Evolutionary conservation across 2,888 invertebrate species (phyloP), one percentile per base, ranked within the genome.

Genomic region (Xestobium rufovillosum): DNA sequence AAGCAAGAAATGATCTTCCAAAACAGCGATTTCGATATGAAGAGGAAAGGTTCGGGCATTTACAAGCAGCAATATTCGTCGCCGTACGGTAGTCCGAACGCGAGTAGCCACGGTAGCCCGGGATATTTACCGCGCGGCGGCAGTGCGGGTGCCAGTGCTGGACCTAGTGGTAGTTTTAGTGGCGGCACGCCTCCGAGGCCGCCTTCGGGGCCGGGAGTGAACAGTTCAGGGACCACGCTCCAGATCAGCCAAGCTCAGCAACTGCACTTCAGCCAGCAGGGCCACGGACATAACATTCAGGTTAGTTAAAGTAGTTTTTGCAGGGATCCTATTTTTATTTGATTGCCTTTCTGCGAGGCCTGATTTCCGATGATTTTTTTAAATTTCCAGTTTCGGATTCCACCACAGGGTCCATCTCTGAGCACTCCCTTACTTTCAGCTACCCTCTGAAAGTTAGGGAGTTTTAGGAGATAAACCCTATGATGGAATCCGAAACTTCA

Each of bases 211-310:
- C 66, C 71, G 2, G 59, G 60, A 8, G 52, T 49, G 3, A 53
- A 50, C 31, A 50, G 49, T 25, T 47, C 52, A 4, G 70, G 74
- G 6, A 68, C 78, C 17, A 75, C 76, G 25, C 66, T 88, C 48
- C 88, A 89, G 65, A 86, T 90, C 71, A 84, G 83, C 58, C 89
- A 89, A 64, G 84, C 86, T 37, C 88, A 88, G 62, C 88, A 89
- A 63, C 67, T 90, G 63, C 89, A 90, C 64, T 83, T 91, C 52
- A 78, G 75, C 50, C 89, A 89, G 59, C 83, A 83, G 31, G 78
- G 78, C 26, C 68, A 65, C 34, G 73, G 66, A 46, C 84, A 83
- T 60, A 82, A 81, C 55, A 78, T 88, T 51, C 87, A 88, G 78
- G 87, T 87, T 57, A 71, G 73, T 65, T n/a, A 19, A n/a, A n/a